phyloP scores from a whole-genome alignment of 1,140 invertebrate species.

The Diploscapter pachys region DNA sequence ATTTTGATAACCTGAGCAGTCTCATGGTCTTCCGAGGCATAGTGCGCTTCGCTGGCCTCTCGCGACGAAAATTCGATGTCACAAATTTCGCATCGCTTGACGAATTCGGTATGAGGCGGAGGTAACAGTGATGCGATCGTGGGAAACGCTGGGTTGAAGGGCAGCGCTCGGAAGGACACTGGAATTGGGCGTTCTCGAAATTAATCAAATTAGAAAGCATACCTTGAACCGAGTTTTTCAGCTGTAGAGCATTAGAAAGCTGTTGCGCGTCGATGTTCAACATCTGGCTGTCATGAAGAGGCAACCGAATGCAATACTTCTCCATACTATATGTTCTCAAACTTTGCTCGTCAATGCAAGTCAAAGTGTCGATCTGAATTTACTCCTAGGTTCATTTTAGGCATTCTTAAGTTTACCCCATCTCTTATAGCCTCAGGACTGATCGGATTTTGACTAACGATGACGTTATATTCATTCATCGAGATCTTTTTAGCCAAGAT shows the following conservation, averaged over 20 bases:
- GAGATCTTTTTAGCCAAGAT: constrained; percentile 9
- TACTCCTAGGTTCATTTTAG: background rate
- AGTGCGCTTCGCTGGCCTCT: constrained; percentile 16
- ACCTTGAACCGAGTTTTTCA: constrained; percentile 4
- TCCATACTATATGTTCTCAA: background rate
- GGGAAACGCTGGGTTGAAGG: constrained; percentile 8
- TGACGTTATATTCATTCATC: constrained; percentile 1
- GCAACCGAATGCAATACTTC: background rate
- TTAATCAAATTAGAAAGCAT: background rate
- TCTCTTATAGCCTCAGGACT: constrained; percentile 7
- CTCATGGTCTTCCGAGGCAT: constrained; percentile 33
- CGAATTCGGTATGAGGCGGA: constrained; percentile 7
- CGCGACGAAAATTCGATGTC: constrained; percentile 21
- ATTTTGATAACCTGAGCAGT: constrained; percentile 23
- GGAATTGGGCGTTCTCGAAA: background rate
- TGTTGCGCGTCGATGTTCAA: constrained; percentile 6
- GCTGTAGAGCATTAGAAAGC: background rate
- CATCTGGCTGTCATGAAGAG: constrained; percentile 9
- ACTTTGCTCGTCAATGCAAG: background rate
- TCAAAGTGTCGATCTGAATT: constrained; percentile 9
- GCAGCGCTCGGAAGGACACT: background rate
- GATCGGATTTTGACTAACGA: background rate
- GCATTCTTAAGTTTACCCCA: background rate
- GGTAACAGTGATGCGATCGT: constrained; percentile 12
- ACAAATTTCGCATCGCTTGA: constrained; percentile 28